Evolutionary conservation across 1,140 invertebrate species (phyloP), one percentile per base, ranked within the genome.

Genomic region (Galleria mellonella): DNA sequence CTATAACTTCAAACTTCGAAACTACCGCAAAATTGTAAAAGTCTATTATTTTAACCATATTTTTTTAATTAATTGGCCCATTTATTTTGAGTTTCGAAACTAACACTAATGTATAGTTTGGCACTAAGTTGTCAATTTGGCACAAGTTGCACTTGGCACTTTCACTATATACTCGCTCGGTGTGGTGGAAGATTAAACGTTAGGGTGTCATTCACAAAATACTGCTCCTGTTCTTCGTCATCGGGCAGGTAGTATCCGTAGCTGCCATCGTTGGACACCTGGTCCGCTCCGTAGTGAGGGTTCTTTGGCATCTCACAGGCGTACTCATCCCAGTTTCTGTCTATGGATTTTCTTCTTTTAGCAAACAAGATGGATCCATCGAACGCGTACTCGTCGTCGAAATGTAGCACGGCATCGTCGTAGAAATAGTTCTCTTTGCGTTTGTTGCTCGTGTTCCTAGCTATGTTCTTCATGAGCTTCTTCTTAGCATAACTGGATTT

Each of bases 391-490:
- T 87, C 83, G 27, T 87, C 86, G 31, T 86, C 86, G 37, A 87
- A 83, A 35, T 79, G 77, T 35, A 87, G 45, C 3, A 86, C 81
- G 0, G 84, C 79, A 35, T 87, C 86, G 32, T 87, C 86, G 46
- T 87, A 87, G 51, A 87, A 87, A 37, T 87, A 87, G 42, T 87
- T 87, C 17, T 78, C 74, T 0, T 67, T 51, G 4, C 62, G 48
- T 50, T 54, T 66, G 13, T 65, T 66, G 12, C 51, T 66, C 0
- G 82, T 83, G 27, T 87, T 87, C 37, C 86, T 75, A 1, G 78
- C 79, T 32, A 87, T 86, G 43, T 87, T 87, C 40, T 73, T 83
- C 69, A 86, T 78, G 0, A 87, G 47, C 42, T 87, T 87, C 48
- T 77, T 76, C 32, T 64, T 79, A 4, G 83, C 81, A 53, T 87